phyloP scores from a whole-genome alignment of 2,888 invertebrate species.

The Ganaspis brasiliensis region DNA sequence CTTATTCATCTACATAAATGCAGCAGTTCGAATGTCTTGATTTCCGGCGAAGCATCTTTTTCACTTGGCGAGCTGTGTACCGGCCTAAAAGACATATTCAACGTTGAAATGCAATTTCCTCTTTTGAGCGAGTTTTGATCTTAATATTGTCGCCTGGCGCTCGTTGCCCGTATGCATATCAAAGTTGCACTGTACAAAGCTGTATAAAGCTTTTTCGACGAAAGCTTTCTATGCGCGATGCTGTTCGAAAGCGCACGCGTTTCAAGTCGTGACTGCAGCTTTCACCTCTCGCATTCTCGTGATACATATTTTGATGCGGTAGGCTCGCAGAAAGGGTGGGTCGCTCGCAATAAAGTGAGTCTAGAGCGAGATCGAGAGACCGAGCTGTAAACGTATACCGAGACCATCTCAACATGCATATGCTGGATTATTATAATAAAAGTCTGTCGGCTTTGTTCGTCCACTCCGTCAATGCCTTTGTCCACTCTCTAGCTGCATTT shows the following conservation, averaged over 20 bases:
- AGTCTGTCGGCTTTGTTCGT: slow-evolving; percentile 67
- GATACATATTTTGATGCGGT: slow-evolving; percentile 53
- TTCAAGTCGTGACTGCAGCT: slow-evolving; percentile 47
- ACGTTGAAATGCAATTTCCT: slow-evolving; percentile 47
- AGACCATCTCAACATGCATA: slow-evolving; percentile 25
- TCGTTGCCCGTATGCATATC: slow-evolving; percentile 22
- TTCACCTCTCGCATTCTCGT: slow-evolving; percentile 56
- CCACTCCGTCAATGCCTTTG: slow-evolving; percentile 62
- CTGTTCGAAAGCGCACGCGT: slow-evolving; percentile 34
- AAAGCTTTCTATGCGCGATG: slow-evolving; percentile 17
- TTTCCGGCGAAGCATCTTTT: neutral
- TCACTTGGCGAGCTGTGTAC: neutral
- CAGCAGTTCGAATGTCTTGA: neutral
- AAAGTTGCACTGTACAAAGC: slow-evolving; percentile 28
- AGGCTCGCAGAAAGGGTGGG: slow-evolving; percentile 37
- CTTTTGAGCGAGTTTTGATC: slow-evolving; percentile 30
- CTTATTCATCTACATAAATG: neutral
- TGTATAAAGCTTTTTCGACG: slow-evolving; percentile 34
- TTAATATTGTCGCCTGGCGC: slow-evolving; percentile 26
- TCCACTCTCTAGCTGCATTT: slow-evolving; percentile 57
- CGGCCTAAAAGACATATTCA: slow-evolving; percentile 50
- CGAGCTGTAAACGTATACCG: slow-evolving; percentile 33
- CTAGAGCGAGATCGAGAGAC: slow-evolving; percentile 37
- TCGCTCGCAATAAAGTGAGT: slow-evolving; percentile 41
- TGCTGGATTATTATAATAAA: slow-evolving; percentile 72